Conservation (phyloP, 2,888 invertebrate species). For the Hoplodrina ambigua region DNA sequence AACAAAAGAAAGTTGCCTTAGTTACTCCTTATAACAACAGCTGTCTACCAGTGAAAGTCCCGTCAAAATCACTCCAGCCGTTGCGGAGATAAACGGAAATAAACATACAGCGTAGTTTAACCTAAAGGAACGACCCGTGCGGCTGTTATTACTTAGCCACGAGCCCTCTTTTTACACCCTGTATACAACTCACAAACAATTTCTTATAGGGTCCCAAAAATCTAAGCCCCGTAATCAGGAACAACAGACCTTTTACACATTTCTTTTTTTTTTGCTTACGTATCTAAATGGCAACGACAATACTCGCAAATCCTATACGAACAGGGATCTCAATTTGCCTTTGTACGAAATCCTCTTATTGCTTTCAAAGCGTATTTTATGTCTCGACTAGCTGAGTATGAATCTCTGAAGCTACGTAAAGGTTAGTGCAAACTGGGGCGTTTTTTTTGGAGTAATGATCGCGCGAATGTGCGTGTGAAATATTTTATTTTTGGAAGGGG, state of each 20-base stretch:
- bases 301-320: conserved; percentile 58
- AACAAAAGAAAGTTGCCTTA: no score
- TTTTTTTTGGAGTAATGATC: not conserved
- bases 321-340: conserved; percentile 64
- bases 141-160: no score
- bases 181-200: not conserved
- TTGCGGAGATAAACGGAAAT: no score
- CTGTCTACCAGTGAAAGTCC: no score
- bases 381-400: conserved; percentile 51
- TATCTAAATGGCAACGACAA: conserved; percentile 52
- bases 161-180: no score
- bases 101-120: no score
- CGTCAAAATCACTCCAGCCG: no score
- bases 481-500: no score
- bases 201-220: not conserved
- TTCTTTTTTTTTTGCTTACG: conserved; percentile 46
- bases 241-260: conserved; percentile 40
- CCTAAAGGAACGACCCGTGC: no score
- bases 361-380: conserved; percentile 65
- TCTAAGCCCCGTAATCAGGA: conserved; percentile 27
- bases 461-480: no score
- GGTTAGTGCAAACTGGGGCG: conserved; percentile 19
- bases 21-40: no score
- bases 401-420: conserved; percentile 31
- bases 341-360: conserved; percentile 64